Evolutionary conservation across 23 tunicate genomes (phyloP).

Genomic region (Pegea sp.): DNA sequence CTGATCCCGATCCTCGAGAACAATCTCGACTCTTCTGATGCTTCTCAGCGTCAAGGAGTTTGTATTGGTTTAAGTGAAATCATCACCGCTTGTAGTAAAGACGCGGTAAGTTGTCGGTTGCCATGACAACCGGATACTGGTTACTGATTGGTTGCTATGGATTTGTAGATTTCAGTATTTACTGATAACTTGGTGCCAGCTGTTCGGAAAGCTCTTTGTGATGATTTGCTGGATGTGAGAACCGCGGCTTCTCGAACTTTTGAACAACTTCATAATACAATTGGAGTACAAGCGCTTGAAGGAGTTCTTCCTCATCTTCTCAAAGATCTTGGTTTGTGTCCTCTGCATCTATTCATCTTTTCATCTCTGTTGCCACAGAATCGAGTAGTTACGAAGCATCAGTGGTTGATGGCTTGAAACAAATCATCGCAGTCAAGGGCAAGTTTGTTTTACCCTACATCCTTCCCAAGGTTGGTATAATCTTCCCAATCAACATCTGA

Average conservation of each 20-base stretch:
- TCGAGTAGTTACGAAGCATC: conserved; percentile 3
- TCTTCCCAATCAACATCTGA: background rate
- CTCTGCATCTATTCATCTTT: background rate
- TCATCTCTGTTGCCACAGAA: background rate
- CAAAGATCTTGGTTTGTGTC: conserved; percentile 28
- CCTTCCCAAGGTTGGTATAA: conserved; percentile 63
- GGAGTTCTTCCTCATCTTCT: conserved; percentile 52
- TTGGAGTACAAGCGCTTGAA: conserved; percentile 72
- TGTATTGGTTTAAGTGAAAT: conserved; percentile 89
- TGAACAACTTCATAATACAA: conserved; percentile 60
- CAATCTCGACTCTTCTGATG: conserved; percentile 41
- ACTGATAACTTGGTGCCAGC: conserved; percentile 66
- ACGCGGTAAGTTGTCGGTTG: conserved; percentile 28
- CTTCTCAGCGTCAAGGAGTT: conserved; percentile 79
- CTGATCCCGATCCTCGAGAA: conserved; percentile 90
- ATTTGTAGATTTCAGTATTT: conserved; percentile 33
- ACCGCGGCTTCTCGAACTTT: conserved; percentile 74
- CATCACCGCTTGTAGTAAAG: conserved; percentile 66
- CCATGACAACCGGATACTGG: background rate
- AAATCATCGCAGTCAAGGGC: conserved; percentile 75
- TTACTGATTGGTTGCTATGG: background rate
- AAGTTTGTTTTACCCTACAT: conserved; percentile 69
- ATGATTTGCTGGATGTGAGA: conserved; percentile 42
- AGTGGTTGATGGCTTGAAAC: conserved; percentile 75
- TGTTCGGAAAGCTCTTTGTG: conserved; percentile 54